phyloP scores from a whole-genome alignment of 1,140 invertebrate species.

The Drosophila truncata region DNA sequence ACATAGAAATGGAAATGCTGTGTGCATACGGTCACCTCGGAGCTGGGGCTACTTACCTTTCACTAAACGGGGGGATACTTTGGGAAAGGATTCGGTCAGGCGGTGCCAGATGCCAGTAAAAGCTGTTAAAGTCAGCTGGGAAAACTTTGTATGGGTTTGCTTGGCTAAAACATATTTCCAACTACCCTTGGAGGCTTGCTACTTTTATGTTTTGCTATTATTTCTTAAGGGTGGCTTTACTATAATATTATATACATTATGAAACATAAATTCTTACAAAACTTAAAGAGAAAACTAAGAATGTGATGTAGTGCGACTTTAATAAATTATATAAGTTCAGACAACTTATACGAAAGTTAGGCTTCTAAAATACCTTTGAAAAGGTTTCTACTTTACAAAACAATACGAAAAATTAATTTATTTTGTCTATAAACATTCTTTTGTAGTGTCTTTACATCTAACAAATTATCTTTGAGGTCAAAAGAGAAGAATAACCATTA shows the following conservation, averaged over 20 bases:
- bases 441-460: not conserved
- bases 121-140: not conserved
- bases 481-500: not conserved
- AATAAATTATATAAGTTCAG: not conserved
- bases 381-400: not conserved
- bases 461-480: not conserved
- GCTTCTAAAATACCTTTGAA: not conserved
- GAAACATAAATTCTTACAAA: not conserved
- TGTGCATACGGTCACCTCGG: slow-evolving; percentile 5
- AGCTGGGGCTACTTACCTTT: slow-evolving; percentile 46
- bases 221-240: slow-evolving; percentile 2
- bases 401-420: not conserved
- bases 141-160: slow-evolving; percentile 1
- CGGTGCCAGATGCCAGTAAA: slow-evolving; percentile 44
- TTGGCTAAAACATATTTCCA: not conserved
- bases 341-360: not conserved
- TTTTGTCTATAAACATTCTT: not conserved
- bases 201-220: not conserved
- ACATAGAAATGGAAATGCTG: slow-evolving; percentile 68
- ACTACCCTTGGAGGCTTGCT: slow-evolving; percentile 7
- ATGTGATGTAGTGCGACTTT: not conserved
- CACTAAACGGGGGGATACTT: slow-evolving; percentile 36
- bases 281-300: not conserved
- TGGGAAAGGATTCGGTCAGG: not conserved
- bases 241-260: not conserved